These are phyloP conservation scores for Morpho deidamia DNA, from an alignment of 2,888 invertebrate species.

Conservation along the genomic window DNA sequence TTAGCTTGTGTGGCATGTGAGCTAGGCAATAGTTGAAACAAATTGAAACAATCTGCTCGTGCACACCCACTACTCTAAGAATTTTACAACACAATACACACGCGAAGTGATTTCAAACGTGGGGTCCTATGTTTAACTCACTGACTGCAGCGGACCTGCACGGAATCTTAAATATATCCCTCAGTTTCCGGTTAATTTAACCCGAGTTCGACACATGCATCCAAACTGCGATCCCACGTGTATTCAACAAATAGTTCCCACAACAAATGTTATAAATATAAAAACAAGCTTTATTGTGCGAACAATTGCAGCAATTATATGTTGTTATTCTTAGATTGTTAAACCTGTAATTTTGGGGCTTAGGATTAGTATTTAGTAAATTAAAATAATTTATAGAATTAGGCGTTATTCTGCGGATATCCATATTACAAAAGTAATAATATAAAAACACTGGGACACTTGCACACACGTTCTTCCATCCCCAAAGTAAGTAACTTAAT, in stretches of 20 bases:
- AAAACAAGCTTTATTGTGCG: constrained; percentile 63
- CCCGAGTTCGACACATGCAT: constrained; percentile 63
- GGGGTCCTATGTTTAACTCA: constrained; percentile 13
- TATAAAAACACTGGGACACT: too few relatives aligned
- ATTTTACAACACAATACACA: constrained; percentile 7
- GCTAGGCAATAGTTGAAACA: too few relatives aligned
- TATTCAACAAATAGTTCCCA: constrained; percentile 61
- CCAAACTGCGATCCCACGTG: constrained; percentile 58
- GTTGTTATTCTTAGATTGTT: constrained; percentile 15
- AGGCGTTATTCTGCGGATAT: too few relatives aligned
- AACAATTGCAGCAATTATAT: constrained; percentile 39
- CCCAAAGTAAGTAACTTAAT: too few relatives aligned
- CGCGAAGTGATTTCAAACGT: background rate
- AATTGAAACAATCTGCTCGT: too few relatives aligned
- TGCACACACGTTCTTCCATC: too few relatives aligned
- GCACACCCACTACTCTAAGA: background rate
- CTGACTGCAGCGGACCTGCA: constrained; percentile 53
- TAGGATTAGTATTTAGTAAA: background rate
- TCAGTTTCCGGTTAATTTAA: constrained; percentile 75
- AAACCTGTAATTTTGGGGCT: constrained; percentile 13
- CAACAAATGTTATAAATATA: constrained; percentile 60
- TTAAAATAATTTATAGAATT: too few relatives aligned
- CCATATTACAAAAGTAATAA: too few relatives aligned
- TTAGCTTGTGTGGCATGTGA: too few relatives aligned
- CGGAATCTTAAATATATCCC: constrained; percentile 69